phyloP scores from a whole-genome alignment of 2,888 invertebrate genomes.

The Zygothrica quintamaculata region DNA sequence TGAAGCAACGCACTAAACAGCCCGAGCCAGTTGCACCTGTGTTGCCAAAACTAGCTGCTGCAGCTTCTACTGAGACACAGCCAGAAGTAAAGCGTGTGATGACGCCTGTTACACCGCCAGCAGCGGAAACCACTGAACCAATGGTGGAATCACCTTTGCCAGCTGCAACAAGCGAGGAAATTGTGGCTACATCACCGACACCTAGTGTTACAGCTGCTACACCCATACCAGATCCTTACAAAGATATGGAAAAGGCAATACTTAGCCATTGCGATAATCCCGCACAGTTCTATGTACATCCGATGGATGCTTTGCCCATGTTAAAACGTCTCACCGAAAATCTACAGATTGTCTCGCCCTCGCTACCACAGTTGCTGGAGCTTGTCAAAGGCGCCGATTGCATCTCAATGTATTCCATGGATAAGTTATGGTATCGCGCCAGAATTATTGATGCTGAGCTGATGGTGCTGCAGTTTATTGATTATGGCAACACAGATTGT shows the following conservation, averaged over 20 bases:
- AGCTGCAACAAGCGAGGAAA: conserved; percentile 32
- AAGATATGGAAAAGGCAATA: conserved; percentile 85
- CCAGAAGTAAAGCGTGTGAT: neutral
- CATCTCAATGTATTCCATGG: conserved; percentile 92
- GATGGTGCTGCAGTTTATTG: conserved; percentile 91
- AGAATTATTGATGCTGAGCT: conserved; percentile 92
- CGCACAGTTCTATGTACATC: conserved; percentile 90
- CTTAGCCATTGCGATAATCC: conserved; percentile 91
- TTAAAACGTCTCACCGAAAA: conserved; percentile 88
- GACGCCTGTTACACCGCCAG: conserved; percentile 14
- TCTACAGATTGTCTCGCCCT: conserved; percentile 87
- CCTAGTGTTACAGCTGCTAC: conserved; percentile 1
- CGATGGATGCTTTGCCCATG: conserved; percentile 86
- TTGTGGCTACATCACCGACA: neutral
- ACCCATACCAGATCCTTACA: conserved; percentile 72
- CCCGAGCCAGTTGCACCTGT: conserved; percentile 8
- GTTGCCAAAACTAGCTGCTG: conserved; percentile 3
- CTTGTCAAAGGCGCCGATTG: conserved; percentile 86
- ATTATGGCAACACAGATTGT: conserved; percentile 92
- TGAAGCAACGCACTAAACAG: conserved; percentile 33
- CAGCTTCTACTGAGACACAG: conserved; percentile 21
- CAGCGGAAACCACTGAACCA: conserved; percentile 5
- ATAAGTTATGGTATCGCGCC: conserved; percentile 96
- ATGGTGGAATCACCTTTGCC: conserved; percentile 38
- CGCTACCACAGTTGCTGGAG: conserved; percentile 86